Evolutionary conservation across 2,888 invertebrate species (phyloP).

Genomic region (Adelognathus sp.): DNA sequence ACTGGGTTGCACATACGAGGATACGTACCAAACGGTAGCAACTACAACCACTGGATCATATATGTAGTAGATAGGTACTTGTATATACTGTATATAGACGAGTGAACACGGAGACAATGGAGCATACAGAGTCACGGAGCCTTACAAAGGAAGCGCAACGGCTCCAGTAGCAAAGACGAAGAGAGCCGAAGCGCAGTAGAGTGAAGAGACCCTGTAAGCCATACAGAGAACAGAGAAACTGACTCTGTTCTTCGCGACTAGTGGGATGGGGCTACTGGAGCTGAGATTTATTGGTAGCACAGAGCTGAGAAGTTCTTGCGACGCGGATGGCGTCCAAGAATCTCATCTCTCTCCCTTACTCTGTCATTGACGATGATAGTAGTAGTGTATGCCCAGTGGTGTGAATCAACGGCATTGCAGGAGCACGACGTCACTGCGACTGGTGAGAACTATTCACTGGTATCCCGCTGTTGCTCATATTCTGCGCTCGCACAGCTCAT

Average conservation of each 20-base stretch:
- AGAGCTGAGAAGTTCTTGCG: constrained; percentile 73
- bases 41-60: constrained; percentile 14
- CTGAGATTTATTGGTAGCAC: constrained; percentile 71
- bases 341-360: constrained; percentile 22
- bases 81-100: constrained; percentile 23
- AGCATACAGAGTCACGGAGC: constrained; percentile 46
- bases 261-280: constrained; percentile 43
- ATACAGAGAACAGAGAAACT: constrained; percentile 16
- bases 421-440: constrained; percentile 30
- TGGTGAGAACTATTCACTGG: constrained; percentile 24
- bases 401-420: constrained; percentile 37
- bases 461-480: constrained; percentile 8
- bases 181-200: constrained; percentile 35
- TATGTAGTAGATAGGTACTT: constrained; percentile 8
- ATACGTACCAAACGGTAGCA: constrained; percentile 2
- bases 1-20: constrained; percentile 20
- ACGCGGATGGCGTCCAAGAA: constrained; percentile 48
- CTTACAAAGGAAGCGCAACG: constrained; percentile 28
- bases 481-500: constrained; percentile 1
- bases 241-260: constrained; percentile 35
- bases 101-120: constrained; percentile 42
- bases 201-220: constrained; percentile 8
- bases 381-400: constrained; percentile 54
- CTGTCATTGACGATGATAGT: constrained; percentile 58
- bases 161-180: constrained; percentile 33